These are phyloP conservation scores for Dryadula phaetusa DNA, from an alignment of 2,888 invertebrate species.

Conservation along the genomic window DNA sequence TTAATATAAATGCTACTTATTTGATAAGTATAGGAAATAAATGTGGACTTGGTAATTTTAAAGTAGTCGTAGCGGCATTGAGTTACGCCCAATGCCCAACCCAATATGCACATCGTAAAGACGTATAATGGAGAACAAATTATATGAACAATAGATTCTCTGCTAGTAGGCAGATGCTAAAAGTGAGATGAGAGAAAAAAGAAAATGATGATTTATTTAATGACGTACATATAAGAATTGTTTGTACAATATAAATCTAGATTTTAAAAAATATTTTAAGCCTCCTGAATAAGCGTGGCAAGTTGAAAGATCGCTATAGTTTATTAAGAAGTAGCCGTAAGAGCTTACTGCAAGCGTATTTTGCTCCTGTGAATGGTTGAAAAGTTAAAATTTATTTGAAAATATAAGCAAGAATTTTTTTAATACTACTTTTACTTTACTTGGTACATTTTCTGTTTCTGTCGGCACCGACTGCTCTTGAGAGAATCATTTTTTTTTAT, in stretches of 20 bases:
- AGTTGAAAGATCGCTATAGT: slow-evolving; percentile 14
- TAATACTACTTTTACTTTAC: background rate
- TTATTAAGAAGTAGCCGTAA: background rate
- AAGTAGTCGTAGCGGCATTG: too few relatives aligned
- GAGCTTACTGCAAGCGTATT: slow-evolving; percentile 9
- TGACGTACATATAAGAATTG: too few relatives aligned
- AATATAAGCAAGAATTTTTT: slow-evolving; percentile 4
- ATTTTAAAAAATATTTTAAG: background rate
- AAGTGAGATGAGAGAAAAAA: too few relatives aligned
- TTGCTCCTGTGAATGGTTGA: background rate
- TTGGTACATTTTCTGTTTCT: background rate
- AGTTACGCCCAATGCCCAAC: too few relatives aligned
- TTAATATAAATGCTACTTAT: background rate
- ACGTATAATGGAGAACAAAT: too few relatives aligned
- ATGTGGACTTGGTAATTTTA: background rate
- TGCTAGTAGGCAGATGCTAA: too few relatives aligned
- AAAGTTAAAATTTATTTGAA: slow-evolving; percentile 10
- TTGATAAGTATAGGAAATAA: background rate
- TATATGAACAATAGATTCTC: too few relatives aligned
- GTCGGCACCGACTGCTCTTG: slow-evolving; percentile 9
- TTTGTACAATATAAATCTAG: background rate
- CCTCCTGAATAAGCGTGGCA: background rate
- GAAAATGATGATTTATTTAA: too few relatives aligned
- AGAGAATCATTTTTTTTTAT: background rate
- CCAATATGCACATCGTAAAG: too few relatives aligned